Conservation (phyloP, 2,113 vertebrate species). For the Podiceps cristatus region DNA sequence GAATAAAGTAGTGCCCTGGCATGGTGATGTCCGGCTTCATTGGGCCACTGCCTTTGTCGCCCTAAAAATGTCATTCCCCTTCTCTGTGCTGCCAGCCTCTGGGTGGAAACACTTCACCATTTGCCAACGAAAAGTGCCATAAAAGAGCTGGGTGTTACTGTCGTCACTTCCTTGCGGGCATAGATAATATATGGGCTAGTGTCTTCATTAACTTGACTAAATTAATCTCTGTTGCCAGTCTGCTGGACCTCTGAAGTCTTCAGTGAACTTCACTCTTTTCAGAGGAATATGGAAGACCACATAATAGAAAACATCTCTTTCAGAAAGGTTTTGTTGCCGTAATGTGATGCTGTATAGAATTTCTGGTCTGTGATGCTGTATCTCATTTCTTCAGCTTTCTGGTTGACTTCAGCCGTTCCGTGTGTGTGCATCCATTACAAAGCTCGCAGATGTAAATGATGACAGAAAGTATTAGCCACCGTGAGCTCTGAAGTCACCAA, state of each 20-base stretch:
- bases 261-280: neutral
- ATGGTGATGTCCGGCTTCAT: neutral
- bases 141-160: neutral
- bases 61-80: neutral
- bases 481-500: neutral
- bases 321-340: neutral
- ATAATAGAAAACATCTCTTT: neutral
- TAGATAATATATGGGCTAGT: neutral
- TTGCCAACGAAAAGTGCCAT: neutral
- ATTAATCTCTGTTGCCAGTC: neutral
- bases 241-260: neutral
- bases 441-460: accelerated
- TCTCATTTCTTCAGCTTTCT: neutral
- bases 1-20: neutral
- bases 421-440: too few species aligned
- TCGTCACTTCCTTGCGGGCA: neutral
- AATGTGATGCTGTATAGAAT: too few species aligned
- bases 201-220: neutral
- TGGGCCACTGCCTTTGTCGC: neutral
- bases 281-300: neutral
- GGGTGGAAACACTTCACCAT: neutral
- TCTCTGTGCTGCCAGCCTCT: accelerated
- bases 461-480: neutral
- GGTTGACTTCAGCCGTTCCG: neutral
- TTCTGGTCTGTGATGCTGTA: too few species aligned